Base-by-base conservation (phyloP, 1,140 invertebrate species). In the Drosophila baimaii region DNA sequence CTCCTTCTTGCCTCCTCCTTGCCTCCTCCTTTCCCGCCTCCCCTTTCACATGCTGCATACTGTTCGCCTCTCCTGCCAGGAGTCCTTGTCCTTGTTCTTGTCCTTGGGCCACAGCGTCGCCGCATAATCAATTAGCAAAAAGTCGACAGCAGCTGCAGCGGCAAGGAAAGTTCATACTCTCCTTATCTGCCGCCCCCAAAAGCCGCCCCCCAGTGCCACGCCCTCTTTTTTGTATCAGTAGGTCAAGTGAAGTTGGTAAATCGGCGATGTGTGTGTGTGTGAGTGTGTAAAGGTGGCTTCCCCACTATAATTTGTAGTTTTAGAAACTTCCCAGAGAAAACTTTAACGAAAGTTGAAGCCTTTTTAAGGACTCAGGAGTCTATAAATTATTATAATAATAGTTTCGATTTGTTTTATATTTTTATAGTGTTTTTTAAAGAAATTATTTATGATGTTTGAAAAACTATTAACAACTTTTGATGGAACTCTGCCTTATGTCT, bases 51-150 rank as follows among this genome's bases (percentile, higher is more conserved):
- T 6, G 8, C 17, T 29, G 25, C 47, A 12, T 31, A 17, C 47
- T 31, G 25, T 31, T 51, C 6, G 27, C n/a, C 17, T 19, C 49
- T 33, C 13, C 29, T 15, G 57, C 57, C 57, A 10, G 15, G 57
- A 63, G 49, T 72, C 69, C 52, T 47, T 72, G 52, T 49, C 65
- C 64, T 70, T 70, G 39, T 55, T 37, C 49, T 47, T 71, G 69
- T 58, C 69, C 69, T 72, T 72, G 69, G 65, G 65, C 69, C 68
- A 58, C 66, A 33, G 41, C 52, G 66, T 49, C 43, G 69, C 65
- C 66, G 69, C 51, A 44, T 72, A 72, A 72, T 72, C 69, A 72
- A 72, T 72, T 72, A 71, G 69, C 51, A 58, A 49, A 39, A 71
- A 72, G 29, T 19, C 21, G 17, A 8, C 23, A 21, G 31, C 52